A percentile compares a stretch with the other conserved stretches of the same genome.
Evolutionary conservation across 2,797 vertebrate genomes (phyloP).

Genomic region (Carcharodon carcharias): DNA sequence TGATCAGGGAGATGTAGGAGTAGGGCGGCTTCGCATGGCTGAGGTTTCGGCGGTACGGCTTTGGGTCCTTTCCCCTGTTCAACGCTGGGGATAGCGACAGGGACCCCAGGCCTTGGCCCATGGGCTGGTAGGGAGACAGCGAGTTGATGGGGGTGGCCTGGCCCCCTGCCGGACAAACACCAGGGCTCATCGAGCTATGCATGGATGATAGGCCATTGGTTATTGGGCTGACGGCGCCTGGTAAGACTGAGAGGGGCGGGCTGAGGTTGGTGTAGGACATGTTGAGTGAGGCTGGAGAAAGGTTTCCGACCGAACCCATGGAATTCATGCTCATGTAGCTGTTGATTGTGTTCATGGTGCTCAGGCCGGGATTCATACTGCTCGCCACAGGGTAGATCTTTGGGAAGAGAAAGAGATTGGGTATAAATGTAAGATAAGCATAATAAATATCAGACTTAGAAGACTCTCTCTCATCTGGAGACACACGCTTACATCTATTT

Average conservation of each 20-base stretch:
- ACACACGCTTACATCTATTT: neutral
- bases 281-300: slow-evolving; percentile 58
- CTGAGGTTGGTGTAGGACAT: slow-evolving; percentile 63
- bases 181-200: slow-evolving; percentile 56
- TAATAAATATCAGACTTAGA: neutral
- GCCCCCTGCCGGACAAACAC: slow-evolving; percentile 60
- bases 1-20: slow-evolving; percentile 31
- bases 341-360: slow-evolving; percentile 65
- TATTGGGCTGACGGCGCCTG: slow-evolving; percentile 55
- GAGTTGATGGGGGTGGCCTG: slow-evolving; percentile 56
- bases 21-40: slow-evolving; percentile 62
- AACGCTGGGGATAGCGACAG: slow-evolving; percentile 58
- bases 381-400: slow-evolving; percentile 76
- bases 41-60: slow-evolving; percentile 74
- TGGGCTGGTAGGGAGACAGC: slow-evolving; percentile 69
- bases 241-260: slow-evolving; percentile 49
- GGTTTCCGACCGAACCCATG: slow-evolving; percentile 50
- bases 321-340: slow-evolving; percentile 82
- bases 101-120: slow-evolving; percentile 64
- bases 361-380: slow-evolving; percentile 66
- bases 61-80: slow-evolving; percentile 61
- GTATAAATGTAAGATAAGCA: neutral
- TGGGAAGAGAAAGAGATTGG: slow-evolving; percentile 24
- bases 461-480: neutral
- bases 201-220: slow-evolving; percentile 67